Percentiles rank a stretch among this genome's conserved stretches.
Conservation (phyloP, 2,888 invertebrate genomes). For the Bimastos eiseni region DNA sequence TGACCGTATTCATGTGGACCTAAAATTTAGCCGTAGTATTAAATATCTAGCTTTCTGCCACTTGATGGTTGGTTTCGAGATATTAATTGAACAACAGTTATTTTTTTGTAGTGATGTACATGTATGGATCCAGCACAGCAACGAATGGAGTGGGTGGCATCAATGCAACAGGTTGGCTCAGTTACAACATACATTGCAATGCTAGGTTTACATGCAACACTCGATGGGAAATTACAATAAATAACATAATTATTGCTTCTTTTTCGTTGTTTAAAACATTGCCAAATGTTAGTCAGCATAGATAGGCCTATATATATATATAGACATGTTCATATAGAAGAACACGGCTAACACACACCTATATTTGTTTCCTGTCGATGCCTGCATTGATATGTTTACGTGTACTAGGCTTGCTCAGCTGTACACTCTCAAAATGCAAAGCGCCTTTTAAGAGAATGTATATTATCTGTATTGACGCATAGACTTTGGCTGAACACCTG, state of each 20-base stretch:
- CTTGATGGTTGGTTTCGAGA: background rate
- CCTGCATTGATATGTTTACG: too few relatives aligned
- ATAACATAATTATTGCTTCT: too few relatives aligned
- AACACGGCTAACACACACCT: too few relatives aligned
- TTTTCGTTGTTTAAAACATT: background rate
- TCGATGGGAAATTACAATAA: background rate
- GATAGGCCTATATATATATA: too few relatives aligned
- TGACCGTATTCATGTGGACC: background rate
- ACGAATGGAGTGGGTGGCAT: background rate
- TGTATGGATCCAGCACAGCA: background rate
- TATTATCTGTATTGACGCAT: background rate
- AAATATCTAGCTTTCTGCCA: background rate
- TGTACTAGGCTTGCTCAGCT: too few relatives aligned
- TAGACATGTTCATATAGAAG: too few relatives aligned
- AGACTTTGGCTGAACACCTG: background rate
- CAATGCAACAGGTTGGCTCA: background rate
- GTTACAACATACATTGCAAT: background rate
- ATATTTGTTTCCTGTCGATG: too few relatives aligned
- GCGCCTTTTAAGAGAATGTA: too few relatives aligned
- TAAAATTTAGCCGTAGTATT: background rate
- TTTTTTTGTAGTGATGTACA: background rate
- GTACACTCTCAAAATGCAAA: too few relatives aligned
- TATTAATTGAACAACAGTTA: background rate
- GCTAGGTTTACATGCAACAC: background rate
- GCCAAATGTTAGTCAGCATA: background rate